phyloP scores from a whole-genome alignment of 92 coral and sea anemone genomes.

The Porites evermanni region DNA sequence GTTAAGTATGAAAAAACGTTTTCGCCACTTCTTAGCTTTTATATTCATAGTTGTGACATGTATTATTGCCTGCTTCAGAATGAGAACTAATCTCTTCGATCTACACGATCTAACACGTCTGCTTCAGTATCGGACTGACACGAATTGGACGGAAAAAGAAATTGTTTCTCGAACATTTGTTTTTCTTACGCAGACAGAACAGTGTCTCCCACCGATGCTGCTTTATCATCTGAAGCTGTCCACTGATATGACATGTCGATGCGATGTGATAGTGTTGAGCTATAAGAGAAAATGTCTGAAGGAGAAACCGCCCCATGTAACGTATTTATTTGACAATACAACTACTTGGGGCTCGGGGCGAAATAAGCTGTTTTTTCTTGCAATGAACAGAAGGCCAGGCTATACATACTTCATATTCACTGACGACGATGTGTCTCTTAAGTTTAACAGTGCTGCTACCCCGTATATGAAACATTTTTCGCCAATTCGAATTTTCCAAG shows the following conservation, averaged over 20 bases:
- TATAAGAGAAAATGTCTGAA: slow-evolving; percentile 12
- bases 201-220: too few relatives aligned
- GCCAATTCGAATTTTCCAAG: slow-evolving; percentile 45
- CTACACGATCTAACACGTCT: too few relatives aligned
- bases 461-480: slow-evolving; percentile 17
- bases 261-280: slow-evolving; percentile 48
- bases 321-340: slow-evolving; percentile 18
- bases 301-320: slow-evolving; percentile 7
- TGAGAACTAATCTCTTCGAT: too few relatives aligned
- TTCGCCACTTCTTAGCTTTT: too few relatives aligned
- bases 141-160: too few relatives aligned
- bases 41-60: too few relatives aligned
- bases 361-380: slow-evolving; percentile 31
- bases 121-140: too few relatives aligned
- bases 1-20: too few relatives aligned
- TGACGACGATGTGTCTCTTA: slow-evolving; percentile 42
- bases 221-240: too few relatives aligned
- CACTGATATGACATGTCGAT: neutral
- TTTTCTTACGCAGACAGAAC: too few relatives aligned
- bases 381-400: neutral
- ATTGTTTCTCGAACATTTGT: too few relatives aligned
- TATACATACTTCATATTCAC: slow-evolving; percentile 36
- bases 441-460: slow-evolving; percentile 25
- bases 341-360: slow-evolving; percentile 52
- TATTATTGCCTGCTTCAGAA: too few relatives aligned